Base-by-base conservation (phyloP, 2,797 vertebrate genomes). In the Acestrorhynchus altus region DNA sequence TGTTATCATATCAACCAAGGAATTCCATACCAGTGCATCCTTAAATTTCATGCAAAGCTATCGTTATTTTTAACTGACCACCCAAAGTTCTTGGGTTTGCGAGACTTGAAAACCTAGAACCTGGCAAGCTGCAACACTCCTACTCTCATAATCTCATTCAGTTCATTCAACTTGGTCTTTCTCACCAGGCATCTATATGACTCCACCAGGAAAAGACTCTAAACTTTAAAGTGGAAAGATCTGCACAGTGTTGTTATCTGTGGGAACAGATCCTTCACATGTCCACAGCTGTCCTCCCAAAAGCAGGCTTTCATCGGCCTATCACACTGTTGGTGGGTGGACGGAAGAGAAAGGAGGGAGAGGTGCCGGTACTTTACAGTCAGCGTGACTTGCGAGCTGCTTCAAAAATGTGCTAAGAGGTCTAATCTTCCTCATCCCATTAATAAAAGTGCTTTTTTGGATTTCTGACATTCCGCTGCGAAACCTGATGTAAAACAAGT, bases 271-370 rank as follows among this genome's bases (percentile, higher is more conserved):
- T 24, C 44, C 63, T 70, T 56, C 22, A 52, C 35, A 67, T 20
- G 13, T 24, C 24, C 24, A 24, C 60, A 57, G 47, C 57, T 4
- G 5, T 44, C 22, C 20, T 40, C 39, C 59, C 13, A 16, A n/a
- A 70, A 65, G 47, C 51, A 39, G n/a, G 47, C 76, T 78, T 66
- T 66, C 61, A 51, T 78, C 69, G 54, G 20, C 4, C 39, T 12
- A 47, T 49, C 39, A 63, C 35, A 24, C 42, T 24, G 40, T 54
- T 57, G 22, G 22, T 31, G 35, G 60, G 57, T 47, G 69, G 42
- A 49, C 6, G 51, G 4, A 39, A 60, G 28, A 49, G 42, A 4
- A 20, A 72, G 70, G 39, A 54, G 59, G 68, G 18, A 40, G 76
- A 26, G 22, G 56, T 8, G 39, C 47, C 24, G 47, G 67, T 13